These are phyloP conservation scores for Fulica atra DNA, from an alignment of 2,113 vertebrate genomes.

Conservation along the genomic window DNA sequence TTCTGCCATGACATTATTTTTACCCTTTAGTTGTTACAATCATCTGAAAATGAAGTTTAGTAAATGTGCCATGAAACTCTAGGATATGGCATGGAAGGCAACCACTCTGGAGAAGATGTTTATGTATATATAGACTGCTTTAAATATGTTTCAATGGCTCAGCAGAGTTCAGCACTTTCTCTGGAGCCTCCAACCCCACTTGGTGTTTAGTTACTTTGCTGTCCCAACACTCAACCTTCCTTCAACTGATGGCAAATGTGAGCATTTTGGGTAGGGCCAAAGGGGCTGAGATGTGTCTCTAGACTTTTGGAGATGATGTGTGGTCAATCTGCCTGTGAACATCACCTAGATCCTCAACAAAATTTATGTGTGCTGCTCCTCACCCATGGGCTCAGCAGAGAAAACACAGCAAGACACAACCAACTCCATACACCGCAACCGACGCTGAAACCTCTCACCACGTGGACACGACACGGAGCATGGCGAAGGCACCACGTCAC, in stretches of 20 bases:
- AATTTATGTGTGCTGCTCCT: background rate
- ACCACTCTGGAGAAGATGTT: background rate
- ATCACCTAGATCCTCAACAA: background rate
- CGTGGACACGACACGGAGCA: fast-evolving
- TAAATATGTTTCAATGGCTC: background rate
- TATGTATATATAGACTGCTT: background rate
- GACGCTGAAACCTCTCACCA: fast-evolving
- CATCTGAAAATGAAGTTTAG: background rate
- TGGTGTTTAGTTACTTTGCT: background rate
- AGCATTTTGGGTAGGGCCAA: background rate
- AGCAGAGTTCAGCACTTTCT: background rate
- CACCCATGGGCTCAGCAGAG: background rate
- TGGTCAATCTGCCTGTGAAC: background rate
- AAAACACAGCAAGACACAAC: background rate
- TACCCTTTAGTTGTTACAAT: background rate
- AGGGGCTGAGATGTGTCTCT: background rate
- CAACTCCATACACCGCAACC: fast-evolving
- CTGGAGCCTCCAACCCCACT: background rate
- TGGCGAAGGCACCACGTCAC: background rate
- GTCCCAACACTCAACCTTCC: background rate
- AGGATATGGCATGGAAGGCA: background rate
- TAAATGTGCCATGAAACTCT: background rate
- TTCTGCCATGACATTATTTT: background rate
- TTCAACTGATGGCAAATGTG: background rate
- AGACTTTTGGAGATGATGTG: background rate